Conservation (phyloP, 2,113 vertebrate species). For the Murina feae region DNA sequence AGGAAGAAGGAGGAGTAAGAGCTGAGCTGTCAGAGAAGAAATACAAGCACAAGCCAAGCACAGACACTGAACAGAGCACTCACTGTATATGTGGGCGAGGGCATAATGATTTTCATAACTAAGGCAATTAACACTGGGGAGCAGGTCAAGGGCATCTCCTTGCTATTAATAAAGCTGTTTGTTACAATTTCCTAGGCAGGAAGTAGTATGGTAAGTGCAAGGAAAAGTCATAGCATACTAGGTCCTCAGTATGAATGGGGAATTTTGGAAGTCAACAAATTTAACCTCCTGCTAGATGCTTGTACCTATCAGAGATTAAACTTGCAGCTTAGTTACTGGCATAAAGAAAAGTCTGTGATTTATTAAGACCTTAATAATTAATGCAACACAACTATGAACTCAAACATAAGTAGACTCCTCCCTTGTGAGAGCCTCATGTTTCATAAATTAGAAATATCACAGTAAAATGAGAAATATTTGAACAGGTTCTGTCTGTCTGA, state of each 20-base stretch:
- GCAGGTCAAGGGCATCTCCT: neutral
- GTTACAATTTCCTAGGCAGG: neutral
- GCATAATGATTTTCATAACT: neutral
- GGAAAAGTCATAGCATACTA: neutral
- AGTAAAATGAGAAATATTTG: slow-evolving; percentile 23
- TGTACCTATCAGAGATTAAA: neutral
- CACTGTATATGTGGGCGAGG: rapidly evolving
- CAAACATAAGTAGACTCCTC: neutral
- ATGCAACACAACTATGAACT: slow-evolving; percentile 11
- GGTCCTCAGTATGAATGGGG: neutral
- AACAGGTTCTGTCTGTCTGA: slow-evolving; percentile 16
- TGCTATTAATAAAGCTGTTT: neutral
- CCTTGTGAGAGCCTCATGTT: neutral
- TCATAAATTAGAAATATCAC: slow-evolving; percentile 33
- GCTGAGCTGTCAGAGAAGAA: neutral
- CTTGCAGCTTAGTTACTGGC: neutral
- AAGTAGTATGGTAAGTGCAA: neutral
- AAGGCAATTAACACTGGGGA: neutral
- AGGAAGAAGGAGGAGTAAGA: neutral
- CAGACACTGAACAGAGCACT: neutral
- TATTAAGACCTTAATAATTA: slow-evolving; percentile 27
- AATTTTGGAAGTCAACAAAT: neutral
- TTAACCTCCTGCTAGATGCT: neutral
- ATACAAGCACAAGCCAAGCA: neutral
- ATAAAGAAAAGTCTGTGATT: neutral